Percentiles rank a stretch among this genome's conserved stretches.
phyloP scores from a whole-genome alignment of 2,797 vertebrate species.

The Nannoperca australis region DNA sequence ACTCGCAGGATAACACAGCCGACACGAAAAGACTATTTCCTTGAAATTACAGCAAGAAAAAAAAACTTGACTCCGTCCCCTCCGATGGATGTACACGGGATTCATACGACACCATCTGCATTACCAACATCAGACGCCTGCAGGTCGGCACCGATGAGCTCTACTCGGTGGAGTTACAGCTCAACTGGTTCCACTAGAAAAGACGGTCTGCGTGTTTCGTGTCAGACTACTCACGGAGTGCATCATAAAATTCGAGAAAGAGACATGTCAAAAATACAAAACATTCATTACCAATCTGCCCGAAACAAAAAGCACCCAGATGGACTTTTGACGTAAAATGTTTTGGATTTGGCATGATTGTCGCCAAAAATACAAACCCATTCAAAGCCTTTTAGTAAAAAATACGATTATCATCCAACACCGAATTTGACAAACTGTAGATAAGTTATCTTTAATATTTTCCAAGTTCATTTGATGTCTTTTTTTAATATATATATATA shows the following conservation, averaged over 20 bases:
- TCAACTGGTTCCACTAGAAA: constrained; percentile 19
- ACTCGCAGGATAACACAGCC: constrained; percentile 48
- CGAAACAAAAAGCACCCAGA: constrained; percentile 43
- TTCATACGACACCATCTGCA: constrained; percentile 22
- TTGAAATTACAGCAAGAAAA: constrained; percentile 50
- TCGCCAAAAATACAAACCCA: constrained; percentile 73
- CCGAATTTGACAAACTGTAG: constrained; percentile 58
- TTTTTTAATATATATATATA: too few relatives aligned
- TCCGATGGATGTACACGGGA: constrained; percentile 1
- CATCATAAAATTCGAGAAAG: constrained; percentile 26
- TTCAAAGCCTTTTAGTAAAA: constrained; percentile 70
- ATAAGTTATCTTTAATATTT: constrained; percentile 52
- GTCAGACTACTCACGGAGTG: constrained; percentile 39
- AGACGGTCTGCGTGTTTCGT: constrained; percentile 12
- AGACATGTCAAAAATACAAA: constrained; percentile 59
- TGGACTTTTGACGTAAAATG: constrained; percentile 41
- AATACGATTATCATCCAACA: constrained; percentile 63
- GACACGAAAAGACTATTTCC: constrained; percentile 39
- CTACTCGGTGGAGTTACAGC: neutral
- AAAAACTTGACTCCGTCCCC: constrained; percentile 6
- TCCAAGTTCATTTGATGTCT: constrained; percentile 42
- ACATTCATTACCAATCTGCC: constrained; percentile 62
- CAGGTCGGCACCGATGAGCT: constrained; percentile 23
- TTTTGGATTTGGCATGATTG: constrained; percentile 76
- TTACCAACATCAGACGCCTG: constrained; percentile 19